Conservation (phyloP, 2,113 vertebrate species). For the Labeo rohita region DNA sequence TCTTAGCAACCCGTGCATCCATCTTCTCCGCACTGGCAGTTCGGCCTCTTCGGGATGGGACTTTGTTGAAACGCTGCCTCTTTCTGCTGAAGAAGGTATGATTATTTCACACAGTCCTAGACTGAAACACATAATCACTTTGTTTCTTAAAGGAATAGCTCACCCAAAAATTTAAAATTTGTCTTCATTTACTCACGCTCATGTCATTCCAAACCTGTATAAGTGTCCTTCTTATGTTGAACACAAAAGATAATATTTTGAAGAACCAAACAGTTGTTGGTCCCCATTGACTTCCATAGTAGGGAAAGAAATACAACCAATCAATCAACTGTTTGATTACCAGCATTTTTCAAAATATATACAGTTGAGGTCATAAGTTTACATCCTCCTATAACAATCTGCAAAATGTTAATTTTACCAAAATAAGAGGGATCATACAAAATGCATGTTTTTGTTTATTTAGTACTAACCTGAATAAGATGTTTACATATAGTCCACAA, state of each 20-base stretch:
- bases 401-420: too few relatives aligned
- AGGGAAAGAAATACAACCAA: too few relatives aligned
- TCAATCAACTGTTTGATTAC: too few relatives aligned
- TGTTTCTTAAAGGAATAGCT: not conserved
- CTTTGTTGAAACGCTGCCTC: conserved; percentile 75
- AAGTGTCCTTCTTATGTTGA: not conserved
- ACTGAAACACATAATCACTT: not conserved
- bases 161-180: not conserved
- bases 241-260: not conserved
- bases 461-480: too few relatives aligned
- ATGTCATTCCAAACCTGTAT: not conserved
- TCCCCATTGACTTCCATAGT: not conserved
- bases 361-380: too few relatives aligned
- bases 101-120: not conserved
- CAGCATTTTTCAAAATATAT: too few relatives aligned
- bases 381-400: too few relatives aligned
- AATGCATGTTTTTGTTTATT: too few relatives aligned
- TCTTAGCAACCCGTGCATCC: conserved; percentile 75
- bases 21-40: conserved; percentile 70
- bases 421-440: too few relatives aligned
- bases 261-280: not conserved
- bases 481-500: too few relatives aligned
- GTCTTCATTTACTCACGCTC: not conserved
- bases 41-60: conserved; percentile 75
- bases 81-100: conserved; percentile 74